A percentile compares a stretch with the other conserved stretches of the same genome.
phyloP scores from a whole-genome alignment of 2,888 invertebrate species.

The Polietes domitor region DNA sequence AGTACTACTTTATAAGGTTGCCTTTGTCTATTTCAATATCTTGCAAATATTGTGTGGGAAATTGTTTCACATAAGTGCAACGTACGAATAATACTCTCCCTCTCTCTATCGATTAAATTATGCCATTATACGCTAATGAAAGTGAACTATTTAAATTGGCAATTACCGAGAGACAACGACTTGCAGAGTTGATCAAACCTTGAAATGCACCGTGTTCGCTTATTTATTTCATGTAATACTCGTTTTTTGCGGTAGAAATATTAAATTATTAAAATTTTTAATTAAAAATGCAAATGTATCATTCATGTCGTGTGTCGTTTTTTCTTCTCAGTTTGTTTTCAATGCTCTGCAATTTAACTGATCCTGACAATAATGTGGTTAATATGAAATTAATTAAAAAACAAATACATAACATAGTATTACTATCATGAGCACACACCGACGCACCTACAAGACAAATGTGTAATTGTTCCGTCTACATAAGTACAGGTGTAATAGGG shows the following conservation, averaged over 20 bases:
- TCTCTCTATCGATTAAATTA: too few species aligned
- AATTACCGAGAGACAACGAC: too few species aligned
- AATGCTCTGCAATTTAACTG: constrained; percentile 12
- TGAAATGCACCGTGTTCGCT: background rate
- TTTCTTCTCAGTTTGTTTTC: background rate
- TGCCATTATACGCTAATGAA: too few species aligned
- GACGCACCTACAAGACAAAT: background rate
- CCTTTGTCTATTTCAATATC: too few species aligned
- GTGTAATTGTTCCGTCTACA: too few species aligned
- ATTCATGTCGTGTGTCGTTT: background rate
- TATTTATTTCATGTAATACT: background rate
- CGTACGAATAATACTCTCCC: too few species aligned
- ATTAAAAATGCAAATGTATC: constrained; percentile 19
- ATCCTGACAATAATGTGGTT: constrained; percentile 19
- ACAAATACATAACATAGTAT: constrained; percentile 14
- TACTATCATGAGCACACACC: background rate
- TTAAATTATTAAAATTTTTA: background rate
- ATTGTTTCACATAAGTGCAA: too few species aligned
- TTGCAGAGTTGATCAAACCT: background rate
- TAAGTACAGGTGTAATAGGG: too few species aligned
- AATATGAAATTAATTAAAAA: constrained; percentile 26
- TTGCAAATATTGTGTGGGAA: too few species aligned
- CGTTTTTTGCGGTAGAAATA: background rate
- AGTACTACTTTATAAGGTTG: too few species aligned
- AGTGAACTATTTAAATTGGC: too few species aligned